Evolutionary conservation across 2,888 invertebrate species (phyloP).

Genomic region (Xestia ashworthii): DNA sequence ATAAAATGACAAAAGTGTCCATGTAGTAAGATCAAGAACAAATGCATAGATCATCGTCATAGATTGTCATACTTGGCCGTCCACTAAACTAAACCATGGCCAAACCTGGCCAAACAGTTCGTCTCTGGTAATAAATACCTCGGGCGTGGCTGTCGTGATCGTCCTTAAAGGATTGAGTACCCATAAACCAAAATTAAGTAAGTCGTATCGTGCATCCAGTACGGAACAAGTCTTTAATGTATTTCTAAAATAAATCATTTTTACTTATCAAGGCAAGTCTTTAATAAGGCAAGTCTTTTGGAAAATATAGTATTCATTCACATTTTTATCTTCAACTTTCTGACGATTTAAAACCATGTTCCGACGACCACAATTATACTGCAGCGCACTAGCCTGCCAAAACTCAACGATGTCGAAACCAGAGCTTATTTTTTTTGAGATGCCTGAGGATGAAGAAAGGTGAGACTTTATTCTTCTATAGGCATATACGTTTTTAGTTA

Average conservation of each 20-base stretch:
- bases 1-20: background rate
- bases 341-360: background rate
- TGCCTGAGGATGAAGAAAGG: too few relatives aligned
- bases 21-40: background rate
- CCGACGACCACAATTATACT: background rate
- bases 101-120: too few relatives aligned
- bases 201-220: background rate
- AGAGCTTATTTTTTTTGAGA: too few relatives aligned
- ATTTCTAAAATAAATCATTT: background rate
- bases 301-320: too few relatives aligned
- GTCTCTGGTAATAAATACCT: background rate
- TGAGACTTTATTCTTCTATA: too few relatives aligned
- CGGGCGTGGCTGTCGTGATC: background rate
- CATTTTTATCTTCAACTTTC: too few relatives aligned
- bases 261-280: too few relatives aligned
- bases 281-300: too few relatives aligned
- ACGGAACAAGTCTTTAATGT: background rate
- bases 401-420: too few relatives aligned
- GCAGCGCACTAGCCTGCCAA: too few relatives aligned
- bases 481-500: too few relatives aligned
- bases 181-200: background rate
- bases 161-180: background rate
- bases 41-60: background rate
- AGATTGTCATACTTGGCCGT: background rate
- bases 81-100: too few relatives aligned